Conservation (phyloP, 1,140 invertebrate species). For the Anastrepha obliqua region DNA sequence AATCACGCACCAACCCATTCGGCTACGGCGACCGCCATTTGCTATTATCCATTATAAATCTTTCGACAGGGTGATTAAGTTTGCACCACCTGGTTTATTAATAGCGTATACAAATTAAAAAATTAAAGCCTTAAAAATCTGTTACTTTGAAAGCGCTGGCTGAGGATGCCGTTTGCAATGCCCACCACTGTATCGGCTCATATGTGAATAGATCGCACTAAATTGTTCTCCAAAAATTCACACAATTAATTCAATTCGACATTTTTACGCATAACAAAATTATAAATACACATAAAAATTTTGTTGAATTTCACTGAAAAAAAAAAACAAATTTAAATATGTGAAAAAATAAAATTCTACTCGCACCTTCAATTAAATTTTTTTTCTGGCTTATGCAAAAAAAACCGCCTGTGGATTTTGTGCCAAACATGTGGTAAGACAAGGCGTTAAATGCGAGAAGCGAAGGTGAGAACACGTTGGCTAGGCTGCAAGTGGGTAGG, state of each 20-base stretch:
- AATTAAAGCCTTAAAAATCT: no score
- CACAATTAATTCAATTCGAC: slow-evolving; percentile 33
- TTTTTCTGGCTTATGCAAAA: neutral
- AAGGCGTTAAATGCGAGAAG: neutral
- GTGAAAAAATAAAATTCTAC: neutral
- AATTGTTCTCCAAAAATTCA: slow-evolving; percentile 21
- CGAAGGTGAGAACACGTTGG: neutral
- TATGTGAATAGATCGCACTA: neutral
- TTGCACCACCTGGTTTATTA: no score
- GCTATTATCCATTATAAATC: no score
- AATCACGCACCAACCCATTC: no score
- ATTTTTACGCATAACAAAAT: slow-evolving; percentile 16
- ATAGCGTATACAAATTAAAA: no score
- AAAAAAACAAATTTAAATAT: neutral
- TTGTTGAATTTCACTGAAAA: neutral
- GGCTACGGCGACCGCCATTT: no score
- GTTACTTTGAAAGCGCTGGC: no score
- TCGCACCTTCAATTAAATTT: slow-evolving; percentile 10
- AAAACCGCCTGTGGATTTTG: slow-evolving; percentile 39
- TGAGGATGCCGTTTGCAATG: no score
- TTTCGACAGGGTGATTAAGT: no score
- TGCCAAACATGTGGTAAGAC: neutral
- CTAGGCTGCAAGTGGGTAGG: neutral
- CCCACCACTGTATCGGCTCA: no score
- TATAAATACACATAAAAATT: neutral